phyloP scores from a whole-genome alignment of 2,113 vertebrate genomes.

The Agapornis roseicollis region DNA sequence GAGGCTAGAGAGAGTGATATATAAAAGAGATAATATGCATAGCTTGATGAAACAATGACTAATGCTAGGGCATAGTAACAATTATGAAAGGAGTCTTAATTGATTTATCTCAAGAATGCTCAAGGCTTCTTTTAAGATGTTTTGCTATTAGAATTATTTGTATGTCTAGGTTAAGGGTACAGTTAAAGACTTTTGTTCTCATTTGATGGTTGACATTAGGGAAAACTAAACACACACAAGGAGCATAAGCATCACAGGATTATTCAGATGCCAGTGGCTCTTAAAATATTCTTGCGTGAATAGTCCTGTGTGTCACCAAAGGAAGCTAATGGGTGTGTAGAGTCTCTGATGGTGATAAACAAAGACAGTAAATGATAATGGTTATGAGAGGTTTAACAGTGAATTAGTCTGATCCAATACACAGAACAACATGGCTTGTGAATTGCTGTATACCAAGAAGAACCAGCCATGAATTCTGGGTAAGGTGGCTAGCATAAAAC shows the following conservation, averaged over 20 bases:
- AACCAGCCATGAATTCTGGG: background rate
- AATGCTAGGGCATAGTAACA: constrained; percentile 32
- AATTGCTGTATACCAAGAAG: background rate
- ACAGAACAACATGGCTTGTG: background rate
- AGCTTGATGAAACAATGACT: constrained; percentile 48
- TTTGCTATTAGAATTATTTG: constrained; percentile 34
- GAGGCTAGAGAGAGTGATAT: constrained; percentile 7
- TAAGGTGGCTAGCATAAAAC: background rate
- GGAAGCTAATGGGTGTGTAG: constrained; percentile 38
- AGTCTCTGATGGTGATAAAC: background rate
- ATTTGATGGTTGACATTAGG: background rate
- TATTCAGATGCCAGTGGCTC: background rate
- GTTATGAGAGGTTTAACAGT: background rate
- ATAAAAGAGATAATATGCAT: constrained; percentile 43
- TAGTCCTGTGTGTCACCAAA: background rate
- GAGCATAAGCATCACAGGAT: background rate
- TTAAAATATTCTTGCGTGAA: constrained; percentile 7
- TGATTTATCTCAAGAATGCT: constrained; percentile 52
- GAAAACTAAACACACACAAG: background rate
- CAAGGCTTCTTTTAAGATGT: constrained; percentile 11
- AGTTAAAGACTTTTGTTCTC: constrained; percentile 3
- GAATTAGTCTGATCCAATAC: constrained; percentile 14
- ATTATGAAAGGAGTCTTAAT: constrained; percentile 47
- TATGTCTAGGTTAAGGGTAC: constrained; percentile 8
- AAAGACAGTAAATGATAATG: constrained; percentile 45